Evolutionary conservation across 2,888 invertebrate genomes (phyloP).

Genomic region (Leptopterna dolabrata): DNA sequence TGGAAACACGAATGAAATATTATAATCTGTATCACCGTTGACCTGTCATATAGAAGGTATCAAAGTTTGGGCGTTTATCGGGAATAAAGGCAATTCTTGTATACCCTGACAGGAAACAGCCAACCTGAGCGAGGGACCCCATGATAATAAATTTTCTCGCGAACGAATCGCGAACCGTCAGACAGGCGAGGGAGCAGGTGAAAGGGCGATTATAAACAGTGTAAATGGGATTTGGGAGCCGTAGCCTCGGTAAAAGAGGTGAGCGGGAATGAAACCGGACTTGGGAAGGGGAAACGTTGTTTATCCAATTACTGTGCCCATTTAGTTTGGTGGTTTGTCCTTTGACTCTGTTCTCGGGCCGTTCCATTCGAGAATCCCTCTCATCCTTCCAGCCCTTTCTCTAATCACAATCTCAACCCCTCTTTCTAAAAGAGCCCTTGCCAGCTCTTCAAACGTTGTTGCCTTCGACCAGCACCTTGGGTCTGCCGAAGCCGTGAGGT

Average conservation of each 20-base stretch:
- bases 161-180: neutral
- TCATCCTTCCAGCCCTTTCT: neutral
- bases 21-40: neutral
- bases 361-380: neutral
- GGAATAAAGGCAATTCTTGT: neutral
- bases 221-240: neutral
- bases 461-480: neutral
- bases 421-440: neutral
- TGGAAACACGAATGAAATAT: neutral
- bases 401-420: constrained; percentile 19
- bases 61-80: neutral
- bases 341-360: constrained; percentile 21
- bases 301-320: constrained; percentile 48
- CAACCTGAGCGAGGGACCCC: neutral
- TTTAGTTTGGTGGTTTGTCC: constrained; percentile 43
- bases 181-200: neutral
- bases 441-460: neutral
- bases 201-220: constrained; percentile 24
- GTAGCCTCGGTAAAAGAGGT: constrained; percentile 8
- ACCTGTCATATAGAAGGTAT: neutral
- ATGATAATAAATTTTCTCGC: neutral
- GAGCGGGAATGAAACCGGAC: constrained; percentile 22
- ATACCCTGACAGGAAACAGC: neutral
- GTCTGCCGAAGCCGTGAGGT: neutral
- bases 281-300: constrained; percentile 32